Base-by-base conservation (phyloP, 2,888 invertebrate species). In the Meliscaeva auricollis region DNA sequence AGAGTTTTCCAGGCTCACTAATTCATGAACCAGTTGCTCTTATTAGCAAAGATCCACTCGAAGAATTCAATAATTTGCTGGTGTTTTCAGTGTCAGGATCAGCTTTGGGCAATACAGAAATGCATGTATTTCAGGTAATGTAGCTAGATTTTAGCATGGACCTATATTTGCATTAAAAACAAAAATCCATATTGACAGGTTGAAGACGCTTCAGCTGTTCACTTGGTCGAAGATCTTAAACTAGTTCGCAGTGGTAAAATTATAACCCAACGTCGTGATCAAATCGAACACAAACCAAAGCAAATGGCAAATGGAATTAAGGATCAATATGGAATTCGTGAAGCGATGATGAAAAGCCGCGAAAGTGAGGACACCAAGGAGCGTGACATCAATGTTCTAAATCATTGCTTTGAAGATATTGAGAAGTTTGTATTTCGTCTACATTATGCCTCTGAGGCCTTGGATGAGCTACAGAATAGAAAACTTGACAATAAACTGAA, bases 401-500 rank as follows among this genome's bases (percentile, higher is more conserved):
- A 98, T 92, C 97, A 97, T 89, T 99, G 99, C 92, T 99, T 99
- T 93, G 99, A 99, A 93, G 99, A 99, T 92, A 99, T 99, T 89
- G 99, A 99, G 93, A 97, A 98, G 91, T 99, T 99, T 93, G 98
- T 99, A 85, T 98, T 98, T 1, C 94, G 99, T 83, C 94, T 99
- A 58, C 99, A 99, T 90, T 98, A 98, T 92, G 98, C 98, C 1
- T 98, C 98, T 0, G 97, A 99, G 9, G 98, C 99, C 0, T 96
- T 97, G 72, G 93, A 96, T 62, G 99, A 99, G 91, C 93, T 99
- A 66, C 98, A 99, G 91, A 94, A 97, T 75, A 94, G 98, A 30
- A 94, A 96, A 88, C 94, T 95, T 17, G 92, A 93, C 80, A 92
- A 94, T 88, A 92, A 92, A 85, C 92, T 92, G 41, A 93, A 92